Base-by-base conservation (phyloP, 2,113 vertebrate genomes). In the Passer domesticus region DNA sequence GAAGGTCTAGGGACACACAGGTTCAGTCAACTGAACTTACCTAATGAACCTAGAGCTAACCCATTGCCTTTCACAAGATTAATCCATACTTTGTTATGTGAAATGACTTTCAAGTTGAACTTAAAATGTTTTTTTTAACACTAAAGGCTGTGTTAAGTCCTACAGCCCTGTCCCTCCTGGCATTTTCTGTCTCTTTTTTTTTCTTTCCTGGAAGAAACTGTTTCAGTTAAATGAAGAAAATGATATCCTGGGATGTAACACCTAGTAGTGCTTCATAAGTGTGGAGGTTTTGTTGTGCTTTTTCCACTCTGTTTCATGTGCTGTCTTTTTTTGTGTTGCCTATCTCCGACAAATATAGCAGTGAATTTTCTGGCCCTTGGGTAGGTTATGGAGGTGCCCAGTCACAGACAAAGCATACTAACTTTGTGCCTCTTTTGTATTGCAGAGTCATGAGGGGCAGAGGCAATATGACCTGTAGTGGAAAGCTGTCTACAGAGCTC, bases 251-350 rank as follows among this genome's bases (percentile, higher is more conserved):
- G 15, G 31, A 35, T 49, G 8, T 33, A 73, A 44, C 28, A 47
- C 4, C 4, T 70, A 27, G 9, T 15, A 85, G 50, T 5, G 1
- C 5, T 21, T 72, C 1, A 0, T 24, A 22, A 70, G 2, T 16
- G 39, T 87, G 23, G 3, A 35, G 15, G 2, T 68, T 72, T 53
- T 7, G 19, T 49, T 77, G 21, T 37, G 13, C 10, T 84, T 83
- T 46, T 53, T 3, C 13, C 6, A 5, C 22, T 19, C 21, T 62
- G 4, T 44, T 64, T 89, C n/a, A 41, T 19, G 1, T 49, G 22
- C 3, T 76, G 28, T 60, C 4, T 50, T 78, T 52, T 73, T 59
- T 49, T 73, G 12, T 28, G 17, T 50, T 70, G 11, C 9, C 19
- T 27, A 11, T 11, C 4, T 50, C 22, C 72, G 17, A 73, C 17